Evolutionary conservation across 2,797 vertebrate species (phyloP), one percentile per base, ranked within the genome.

Genomic region (Sus cebifrons): DNA sequence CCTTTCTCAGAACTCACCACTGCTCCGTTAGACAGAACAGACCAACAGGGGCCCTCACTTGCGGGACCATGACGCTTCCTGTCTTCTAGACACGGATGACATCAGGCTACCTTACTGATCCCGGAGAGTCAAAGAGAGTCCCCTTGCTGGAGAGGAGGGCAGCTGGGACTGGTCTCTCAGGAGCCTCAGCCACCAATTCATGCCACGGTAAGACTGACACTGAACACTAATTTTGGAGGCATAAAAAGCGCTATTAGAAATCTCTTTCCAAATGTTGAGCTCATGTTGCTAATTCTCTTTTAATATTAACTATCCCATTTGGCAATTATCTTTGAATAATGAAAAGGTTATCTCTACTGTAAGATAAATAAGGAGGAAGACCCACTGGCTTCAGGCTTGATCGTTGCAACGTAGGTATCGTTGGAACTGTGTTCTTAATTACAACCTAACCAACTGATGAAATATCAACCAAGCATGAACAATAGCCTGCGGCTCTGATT

Each of bases 301-400:
- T 96, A 98, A 98, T 98, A 97, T 97, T 96, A 97, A 79, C 97
- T 88, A 96, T 95, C 96, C 95, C 96, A 74, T 89, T 91, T 91
- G 86, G 81, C 96, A 98, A 98, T 98, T 98, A 96, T 97, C 96
- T 98, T 98, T 98, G 97, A 98, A 98, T 98, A 98, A 98, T 97
- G 96, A 97, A 98, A 98, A 98, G 98, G 98, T 98, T 98, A 98
- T 98, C 96, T 97, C 91, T 97, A 56, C 95, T 97, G 94, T 97
- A 98, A 97, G 89, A 97, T 96, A 95, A 73, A 91, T 98, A 98
- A 98, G 91, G 86, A 95, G 94, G 96, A 97, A 98, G 98, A 95
- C 85, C 98, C 96, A 54, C 87, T 95, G 93, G 58, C 83, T 98
- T 96, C 3, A 10, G 60, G 56, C 85, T 68, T 84, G 96, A 97